Conservation (phyloP, 2,797 vertebrate genomes). For the Aquila chrysaetos region DNA sequence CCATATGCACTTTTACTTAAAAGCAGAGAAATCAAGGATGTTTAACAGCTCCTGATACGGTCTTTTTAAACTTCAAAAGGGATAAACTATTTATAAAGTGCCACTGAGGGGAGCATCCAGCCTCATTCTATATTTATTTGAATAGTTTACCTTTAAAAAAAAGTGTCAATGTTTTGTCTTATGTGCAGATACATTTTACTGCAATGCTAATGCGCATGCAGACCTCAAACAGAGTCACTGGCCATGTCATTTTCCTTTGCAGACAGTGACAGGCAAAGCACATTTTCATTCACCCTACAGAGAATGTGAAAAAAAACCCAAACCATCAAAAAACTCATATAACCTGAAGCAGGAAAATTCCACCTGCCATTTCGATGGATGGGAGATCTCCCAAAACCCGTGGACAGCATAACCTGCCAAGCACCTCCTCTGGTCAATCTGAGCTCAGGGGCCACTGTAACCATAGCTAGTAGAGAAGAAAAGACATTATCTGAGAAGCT, state of each 20-base stretch:
- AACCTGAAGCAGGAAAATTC: neutral
- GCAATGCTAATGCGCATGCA: neutral
- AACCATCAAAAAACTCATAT: neutral
- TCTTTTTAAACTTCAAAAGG: slow-evolving; percentile 17
- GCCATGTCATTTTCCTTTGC: neutral
- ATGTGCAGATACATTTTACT: neutral
- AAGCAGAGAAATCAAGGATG: slow-evolving; percentile 1
- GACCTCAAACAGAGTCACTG: neutral
- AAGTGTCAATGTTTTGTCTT: neutral
- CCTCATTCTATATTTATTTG: neutral
- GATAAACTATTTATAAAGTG: neutral
- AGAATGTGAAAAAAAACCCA: neutral
- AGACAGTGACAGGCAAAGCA: neutral
- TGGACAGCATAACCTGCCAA: neutral
- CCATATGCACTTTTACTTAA: neutral
- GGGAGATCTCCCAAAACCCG: neutral
- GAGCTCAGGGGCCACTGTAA: neutral
- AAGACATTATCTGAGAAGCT: neutral
- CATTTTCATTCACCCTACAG: neutral
- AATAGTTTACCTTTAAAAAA: neutral
- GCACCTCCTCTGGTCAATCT: neutral
- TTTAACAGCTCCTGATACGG: neutral
- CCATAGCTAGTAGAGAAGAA: neutral
- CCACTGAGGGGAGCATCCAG: neutral
- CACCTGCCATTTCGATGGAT: neutral